These are phyloP conservation scores for Amphimedon queenslandica DNA, from an alignment of 37 sponge, comb jelly and placozoan species.

Conservation along the genomic window DNA sequence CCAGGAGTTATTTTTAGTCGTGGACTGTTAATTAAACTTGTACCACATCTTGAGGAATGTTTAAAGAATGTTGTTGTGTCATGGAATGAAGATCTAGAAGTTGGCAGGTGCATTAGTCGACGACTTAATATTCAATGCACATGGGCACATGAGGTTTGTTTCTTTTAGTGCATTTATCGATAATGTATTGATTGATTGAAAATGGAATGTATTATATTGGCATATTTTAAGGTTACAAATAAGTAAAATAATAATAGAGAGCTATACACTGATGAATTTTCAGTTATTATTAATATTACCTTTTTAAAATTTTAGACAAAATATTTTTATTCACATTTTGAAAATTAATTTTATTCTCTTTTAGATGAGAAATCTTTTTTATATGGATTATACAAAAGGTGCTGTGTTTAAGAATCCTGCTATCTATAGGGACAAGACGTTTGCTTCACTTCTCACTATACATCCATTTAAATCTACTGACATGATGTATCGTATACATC, in stretches of 20 bases:
- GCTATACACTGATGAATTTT: too few species aligned
- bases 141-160: constrained; percentile 63
- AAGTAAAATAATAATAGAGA: too few species aligned
- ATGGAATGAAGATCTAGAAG: constrained; percentile 63
- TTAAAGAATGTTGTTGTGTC: constrained; percentile 33
- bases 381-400: constrained; percentile 50
- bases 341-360: not conserved
- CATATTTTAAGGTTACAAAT: too few species aligned
- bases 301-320: too few species aligned
- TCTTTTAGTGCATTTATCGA: too few species aligned
- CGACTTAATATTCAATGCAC: constrained; percentile 62
- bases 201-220: too few species aligned
- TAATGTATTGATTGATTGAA: too few species aligned
- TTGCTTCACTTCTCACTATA: constrained; percentile 18
- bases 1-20: constrained; percentile 63
- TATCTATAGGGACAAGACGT: constrained; percentile 24
- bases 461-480: constrained; percentile 29
- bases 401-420: constrained; percentile 22
- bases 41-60: constrained; percentile 48
- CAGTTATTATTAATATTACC: too few species aligned
- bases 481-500: constrained; percentile 53
- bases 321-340: not conserved
- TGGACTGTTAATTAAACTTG: constrained; percentile 38
- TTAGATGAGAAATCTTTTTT: constrained; percentile 35
- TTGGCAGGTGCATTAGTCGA: constrained; percentile 69